These are phyloP conservation scores for Elysia crispata DNA, from an alignment of 2,888 invertebrate species.

Conservation along the genomic window DNA sequence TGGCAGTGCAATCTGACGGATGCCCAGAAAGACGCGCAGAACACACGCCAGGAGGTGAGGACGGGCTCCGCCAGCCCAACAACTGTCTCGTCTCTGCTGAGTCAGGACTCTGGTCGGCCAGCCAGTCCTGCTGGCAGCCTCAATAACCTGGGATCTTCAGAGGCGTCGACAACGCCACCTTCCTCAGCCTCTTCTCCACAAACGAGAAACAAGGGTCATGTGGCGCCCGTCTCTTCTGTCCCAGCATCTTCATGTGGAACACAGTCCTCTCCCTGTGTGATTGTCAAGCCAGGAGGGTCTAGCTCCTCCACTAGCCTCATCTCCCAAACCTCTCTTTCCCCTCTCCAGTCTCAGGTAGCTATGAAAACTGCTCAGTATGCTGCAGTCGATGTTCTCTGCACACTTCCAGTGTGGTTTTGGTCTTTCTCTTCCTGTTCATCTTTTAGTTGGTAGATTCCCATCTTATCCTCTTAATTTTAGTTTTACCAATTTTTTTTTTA, in stretches of 20 bases:
- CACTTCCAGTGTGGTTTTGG: neutral
- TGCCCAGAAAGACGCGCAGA: slow-evolving; percentile 75
- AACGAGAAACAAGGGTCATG: neutral
- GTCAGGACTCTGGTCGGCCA: neutral
- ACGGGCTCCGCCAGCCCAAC: neutral
- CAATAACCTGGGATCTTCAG: neutral
- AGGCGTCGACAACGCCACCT: neutral
- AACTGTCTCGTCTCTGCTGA: neutral
- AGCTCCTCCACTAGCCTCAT: neutral
- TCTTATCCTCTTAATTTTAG: neutral
- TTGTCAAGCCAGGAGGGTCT: neutral
- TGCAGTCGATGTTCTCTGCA: neutral
- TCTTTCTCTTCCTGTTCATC: neutral
- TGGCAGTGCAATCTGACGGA: slow-evolving; percentile 75
- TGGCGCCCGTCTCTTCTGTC: neutral
- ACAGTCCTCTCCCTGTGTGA: neutral
- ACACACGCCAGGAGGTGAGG: slow-evolving; percentile 71
- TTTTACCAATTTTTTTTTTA: neutral
- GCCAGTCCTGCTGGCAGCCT: neutral
- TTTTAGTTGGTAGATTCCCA: neutral
- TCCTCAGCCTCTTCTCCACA: neutral
- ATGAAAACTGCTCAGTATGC: neutral
- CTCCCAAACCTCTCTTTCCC: slow-evolving; percentile 33
- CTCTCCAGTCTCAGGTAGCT: slow-evolving; percentile 43
- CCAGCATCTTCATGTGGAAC: neutral